Evolutionary conservation across 2,113 vertebrate genomes (phyloP).

Genomic region (Syngnathus typhle): DNA sequence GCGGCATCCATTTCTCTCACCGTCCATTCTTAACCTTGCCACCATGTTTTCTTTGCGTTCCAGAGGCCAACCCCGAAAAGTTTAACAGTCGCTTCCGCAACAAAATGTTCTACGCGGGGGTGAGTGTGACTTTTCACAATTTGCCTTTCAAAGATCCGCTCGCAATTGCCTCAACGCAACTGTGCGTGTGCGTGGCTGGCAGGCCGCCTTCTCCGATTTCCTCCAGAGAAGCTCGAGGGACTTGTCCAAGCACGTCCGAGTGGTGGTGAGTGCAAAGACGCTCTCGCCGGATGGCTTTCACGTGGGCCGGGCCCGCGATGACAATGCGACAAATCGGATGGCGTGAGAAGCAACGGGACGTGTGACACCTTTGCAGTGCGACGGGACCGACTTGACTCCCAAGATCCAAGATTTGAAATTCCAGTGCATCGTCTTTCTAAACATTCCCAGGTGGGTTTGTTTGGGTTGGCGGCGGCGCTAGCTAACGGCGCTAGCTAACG

Average conservation of each 20-base stretch:
- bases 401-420: constrained; percentile 98
- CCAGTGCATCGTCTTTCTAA: constrained; percentile 97
- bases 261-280: constrained; percentile 82
- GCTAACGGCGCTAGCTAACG: too few relatives aligned
- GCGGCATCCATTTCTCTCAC: constrained; percentile 13
- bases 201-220: constrained; percentile 98
- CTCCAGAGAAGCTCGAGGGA: constrained; percentile 94
- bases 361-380: constrained; percentile 74
- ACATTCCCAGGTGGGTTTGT: constrained; percentile 86
- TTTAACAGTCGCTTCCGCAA: constrained; percentile 70
- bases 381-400: constrained; percentile 87
- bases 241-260: constrained; percentile 91
- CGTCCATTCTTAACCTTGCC: not conserved
- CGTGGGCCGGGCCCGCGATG: too few relatives aligned
- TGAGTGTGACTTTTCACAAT: constrained; percentile 36
- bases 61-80: constrained; percentile 68
- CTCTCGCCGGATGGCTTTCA: constrained; percentile 29
- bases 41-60: constrained; percentile 14
- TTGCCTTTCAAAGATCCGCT: too few relatives aligned
- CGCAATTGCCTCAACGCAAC: too few relatives aligned
- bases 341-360: too few relatives aligned
- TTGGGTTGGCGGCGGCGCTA: too few relatives aligned
- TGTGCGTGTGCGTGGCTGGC: constrained; percentile 18
- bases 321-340: too few relatives aligned
- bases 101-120: constrained; percentile 71